Evolutionary conservation across 2,113 vertebrate species (phyloP).

Genomic region (Rhodinocichla rosea): DNA sequence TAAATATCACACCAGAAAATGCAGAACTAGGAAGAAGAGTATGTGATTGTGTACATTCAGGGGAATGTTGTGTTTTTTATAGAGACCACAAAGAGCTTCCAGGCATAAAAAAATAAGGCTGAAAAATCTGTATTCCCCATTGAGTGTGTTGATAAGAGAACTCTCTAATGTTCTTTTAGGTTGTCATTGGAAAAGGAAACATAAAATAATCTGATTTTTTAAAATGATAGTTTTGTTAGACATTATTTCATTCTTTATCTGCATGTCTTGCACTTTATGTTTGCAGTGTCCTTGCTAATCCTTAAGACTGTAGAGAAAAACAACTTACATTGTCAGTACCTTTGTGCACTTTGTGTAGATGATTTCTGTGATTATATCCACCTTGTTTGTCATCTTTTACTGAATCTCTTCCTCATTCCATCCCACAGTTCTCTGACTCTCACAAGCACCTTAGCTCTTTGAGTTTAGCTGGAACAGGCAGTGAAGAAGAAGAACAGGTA

Average conservation of each 20-base stretch:
- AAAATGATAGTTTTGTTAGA: neutral
- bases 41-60: neutral
- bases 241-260: constrained; percentile 38
- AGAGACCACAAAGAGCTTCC: neutral
- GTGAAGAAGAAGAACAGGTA: constrained; percentile 79
- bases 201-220: neutral
- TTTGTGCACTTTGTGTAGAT: constrained; percentile 11
- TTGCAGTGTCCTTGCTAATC: constrained; percentile 31
- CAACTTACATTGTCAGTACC: neutral
- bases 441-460: constrained; percentile 70
- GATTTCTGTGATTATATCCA: neutral
- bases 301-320: neutral
- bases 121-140: neutral
- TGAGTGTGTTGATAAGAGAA: neutral
- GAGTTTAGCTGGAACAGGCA: constrained; percentile 73
- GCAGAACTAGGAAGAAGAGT: neutral
- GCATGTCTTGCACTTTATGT: constrained; percentile 1
- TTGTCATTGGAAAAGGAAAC: neutral
- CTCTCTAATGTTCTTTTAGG: neutral
- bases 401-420: constrained; percentile 59
- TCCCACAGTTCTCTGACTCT: constrained; percentile 64
- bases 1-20: neutral
- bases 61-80: neutral
- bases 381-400: constrained; percentile 27
- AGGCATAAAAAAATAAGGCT: neutral